phyloP scores from a whole-genome alignment of 2,888 invertebrate species.

The Nemotelus pantherinus region DNA sequence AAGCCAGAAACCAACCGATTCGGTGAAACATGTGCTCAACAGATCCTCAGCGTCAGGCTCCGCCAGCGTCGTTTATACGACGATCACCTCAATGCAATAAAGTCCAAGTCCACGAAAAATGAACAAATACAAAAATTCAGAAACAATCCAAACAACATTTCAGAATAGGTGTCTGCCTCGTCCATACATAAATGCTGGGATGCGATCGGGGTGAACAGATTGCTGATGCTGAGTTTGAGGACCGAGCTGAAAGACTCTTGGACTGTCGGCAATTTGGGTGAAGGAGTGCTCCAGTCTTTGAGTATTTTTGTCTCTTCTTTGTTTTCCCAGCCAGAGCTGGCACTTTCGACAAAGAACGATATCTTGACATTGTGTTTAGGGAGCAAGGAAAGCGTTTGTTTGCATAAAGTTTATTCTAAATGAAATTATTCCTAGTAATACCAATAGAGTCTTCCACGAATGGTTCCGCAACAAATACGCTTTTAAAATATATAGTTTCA shows the following conservation, averaged over 20 bases:
- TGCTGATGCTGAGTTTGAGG: background rate
- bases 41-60: constrained; percentile 46
- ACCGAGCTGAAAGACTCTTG: background rate
- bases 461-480: too few species aligned
- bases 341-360: too few species aligned
- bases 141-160: constrained; percentile 38
- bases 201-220: background rate
- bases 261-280: background rate
- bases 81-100: constrained; percentile 50
- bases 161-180: constrained; percentile 25
- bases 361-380: too few species aligned
- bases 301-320: background rate
- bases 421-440: too few species aligned
- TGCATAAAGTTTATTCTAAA: too few species aligned
- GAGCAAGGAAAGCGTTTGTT: too few species aligned
- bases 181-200: background rate
- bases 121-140: constrained; percentile 26
- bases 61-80: constrained; percentile 16
- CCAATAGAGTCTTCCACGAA: too few species aligned
- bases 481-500: too few species aligned
- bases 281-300: constrained; percentile 16
- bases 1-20: constrained; percentile 43
- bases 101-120: constrained; percentile 40
- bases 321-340: background rate
- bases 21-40: constrained; percentile 50